These are phyloP conservation scores for Mormyrops boulengeri DNA, from an alignment of 2,797 vertebrate species.

Conservation along the genomic window DNA sequence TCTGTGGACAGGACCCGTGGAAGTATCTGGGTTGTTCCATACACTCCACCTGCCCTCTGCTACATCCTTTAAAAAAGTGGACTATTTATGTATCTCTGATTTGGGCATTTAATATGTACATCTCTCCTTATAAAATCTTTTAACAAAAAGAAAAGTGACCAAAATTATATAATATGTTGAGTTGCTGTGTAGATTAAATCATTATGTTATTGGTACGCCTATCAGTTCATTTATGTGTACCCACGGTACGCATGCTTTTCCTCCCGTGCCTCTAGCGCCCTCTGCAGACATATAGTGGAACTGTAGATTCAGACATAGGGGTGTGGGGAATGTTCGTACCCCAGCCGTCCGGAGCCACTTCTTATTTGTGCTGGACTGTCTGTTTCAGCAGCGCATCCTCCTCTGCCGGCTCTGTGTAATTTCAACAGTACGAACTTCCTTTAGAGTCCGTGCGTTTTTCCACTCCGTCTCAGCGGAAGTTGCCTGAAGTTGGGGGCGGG, in stretches of 20 bases:
- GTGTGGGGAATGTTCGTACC: neutral
- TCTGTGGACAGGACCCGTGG: neutral
- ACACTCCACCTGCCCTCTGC: neutral
- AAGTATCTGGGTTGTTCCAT: neutral
- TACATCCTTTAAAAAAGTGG: neutral
- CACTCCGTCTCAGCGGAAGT: slow-evolving; percentile 25
- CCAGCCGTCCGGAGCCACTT: neutral
- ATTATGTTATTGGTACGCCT: neutral
- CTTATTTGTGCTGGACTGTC: neutral
- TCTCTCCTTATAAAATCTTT: neutral
- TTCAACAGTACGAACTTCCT: slow-evolving; percentile 21
- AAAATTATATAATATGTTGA: neutral
- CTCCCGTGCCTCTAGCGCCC: neutral
- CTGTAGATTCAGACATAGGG: neutral
- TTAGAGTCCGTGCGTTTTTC: slow-evolving; percentile 14
- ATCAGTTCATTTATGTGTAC: neutral
- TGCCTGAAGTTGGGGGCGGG: slow-evolving; percentile 17
- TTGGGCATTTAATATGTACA: neutral
- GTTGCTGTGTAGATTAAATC: neutral
- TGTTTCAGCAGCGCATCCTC: neutral
- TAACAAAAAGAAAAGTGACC: neutral
- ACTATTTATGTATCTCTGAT: neutral
- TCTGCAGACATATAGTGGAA: neutral
- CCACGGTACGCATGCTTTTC: neutral
- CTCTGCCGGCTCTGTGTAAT: neutral